Base-by-base conservation (phyloP, 2,888 invertebrate genomes). In the Napeogenes sylphis region DNA sequence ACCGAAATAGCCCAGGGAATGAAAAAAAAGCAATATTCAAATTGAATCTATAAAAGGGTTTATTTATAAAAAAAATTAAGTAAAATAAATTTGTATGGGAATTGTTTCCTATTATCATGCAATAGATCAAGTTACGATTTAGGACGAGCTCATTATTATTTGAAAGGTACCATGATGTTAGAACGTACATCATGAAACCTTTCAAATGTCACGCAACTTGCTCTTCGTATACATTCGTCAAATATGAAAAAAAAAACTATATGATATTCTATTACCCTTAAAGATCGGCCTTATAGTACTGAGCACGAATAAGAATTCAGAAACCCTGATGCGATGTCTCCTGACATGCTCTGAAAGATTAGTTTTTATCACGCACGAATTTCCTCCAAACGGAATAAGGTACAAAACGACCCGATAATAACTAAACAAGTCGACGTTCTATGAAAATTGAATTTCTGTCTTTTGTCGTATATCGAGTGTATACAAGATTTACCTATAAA, bases 91-190 rank as follows among this genome's bases (percentile, higher is more conserved):
- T 42, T 75, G 84, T 80, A 85, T 85, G 86, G 83, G 83, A 62
- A 83, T 83, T 75, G 76, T 73, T 77, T 80, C 79, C 78, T 77
- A 83, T 81, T 82, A 82, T 80, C 77, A 76, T 76, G 71, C 76
- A 82, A 84, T 82, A 83, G 83, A 85, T 84, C 76, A 75, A 72
- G 71, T 77, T 75, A 76, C 79, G 82, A 84, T 85, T 87, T 81
- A 82, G 80, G 82, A 81, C 81, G 84, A 81, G 84, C 85, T 87
- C 81, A 78, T 85, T 88, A 87, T 87, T 88, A 84, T 89, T 88
- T 86, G 84, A 87, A 87, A 84, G 85, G 83, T 83, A 83, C 81
- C 80, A 82, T 86, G 87, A 89, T 86, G 83, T 83, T 51, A 8
- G 51, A 30, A 47, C 47, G 4, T 51, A 51, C 51, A 51, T 21